phyloP scores from a whole-genome alignment of 2,888 invertebrate species.

The Blastobasis adustella region DNA sequence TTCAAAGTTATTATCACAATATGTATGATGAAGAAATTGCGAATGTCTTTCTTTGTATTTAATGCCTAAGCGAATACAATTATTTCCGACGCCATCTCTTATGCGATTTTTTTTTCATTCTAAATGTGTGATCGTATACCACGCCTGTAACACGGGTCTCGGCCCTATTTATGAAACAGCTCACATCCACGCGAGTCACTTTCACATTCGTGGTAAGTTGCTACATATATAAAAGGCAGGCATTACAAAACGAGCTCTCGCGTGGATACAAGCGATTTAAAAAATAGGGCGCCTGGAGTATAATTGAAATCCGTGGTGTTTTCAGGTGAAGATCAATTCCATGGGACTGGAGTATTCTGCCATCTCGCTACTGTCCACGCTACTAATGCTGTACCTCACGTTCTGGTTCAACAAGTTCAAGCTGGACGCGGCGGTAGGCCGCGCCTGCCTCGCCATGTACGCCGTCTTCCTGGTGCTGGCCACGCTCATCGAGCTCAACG shows the following conservation, averaged over 20 bases:
- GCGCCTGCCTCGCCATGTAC: conserved; percentile 90
- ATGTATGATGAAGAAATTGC: not conserved
- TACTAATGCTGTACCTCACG: conserved; percentile 87
- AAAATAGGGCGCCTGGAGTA: too few species aligned
- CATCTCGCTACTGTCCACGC: conserved; percentile 89
- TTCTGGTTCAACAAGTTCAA: conserved; percentile 92
- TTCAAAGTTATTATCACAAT: not conserved
- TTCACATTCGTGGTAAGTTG: too few species aligned
- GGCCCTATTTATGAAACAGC: too few species aligned
- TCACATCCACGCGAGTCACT: too few species aligned
- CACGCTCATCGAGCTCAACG: conserved; percentile 83
- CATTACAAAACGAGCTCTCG: too few species aligned
- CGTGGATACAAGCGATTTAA: too few species aligned
- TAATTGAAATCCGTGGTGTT: too few species aligned
- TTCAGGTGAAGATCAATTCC: conserved; percentile 88
- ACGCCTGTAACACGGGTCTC: too few species aligned
- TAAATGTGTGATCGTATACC: too few species aligned
- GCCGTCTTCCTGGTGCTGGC: conserved; percentile 86
- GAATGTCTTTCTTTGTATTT: not conserved
- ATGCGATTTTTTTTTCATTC: too few species aligned
- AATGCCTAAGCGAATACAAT: conserved; percentile 4
- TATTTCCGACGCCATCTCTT: not conserved
- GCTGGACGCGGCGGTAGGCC: conserved; percentile 89
- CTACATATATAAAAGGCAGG: too few species aligned
- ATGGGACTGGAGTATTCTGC: conserved; percentile 93